Conservation (phyloP, 2,113 vertebrate species). For the Mohoua ochrocephala region DNA sequence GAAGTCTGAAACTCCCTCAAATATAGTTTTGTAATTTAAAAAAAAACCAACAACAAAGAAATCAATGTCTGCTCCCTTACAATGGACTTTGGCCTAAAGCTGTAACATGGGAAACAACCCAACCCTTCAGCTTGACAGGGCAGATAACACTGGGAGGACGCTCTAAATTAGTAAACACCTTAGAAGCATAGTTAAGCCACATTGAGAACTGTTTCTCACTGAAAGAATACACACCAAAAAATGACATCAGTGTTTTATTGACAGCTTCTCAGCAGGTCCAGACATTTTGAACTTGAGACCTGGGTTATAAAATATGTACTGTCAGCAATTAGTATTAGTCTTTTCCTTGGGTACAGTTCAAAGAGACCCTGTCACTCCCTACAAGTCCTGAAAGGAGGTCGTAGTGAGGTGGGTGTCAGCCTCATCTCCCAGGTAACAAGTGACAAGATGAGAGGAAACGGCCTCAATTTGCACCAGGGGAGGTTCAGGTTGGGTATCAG, state of each 20-base stretch:
- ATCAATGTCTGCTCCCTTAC: not conserved
- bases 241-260: not conserved
- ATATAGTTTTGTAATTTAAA: not conserved
- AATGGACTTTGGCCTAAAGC: not conserved
- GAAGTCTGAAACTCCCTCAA: not conserved
- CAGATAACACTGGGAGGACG: not conserved
- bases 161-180: not conserved
- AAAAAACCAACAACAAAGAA: not conserved
- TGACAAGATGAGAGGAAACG: not conserved
- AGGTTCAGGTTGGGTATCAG: not conserved
- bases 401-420: not conserved
- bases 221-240: slow-evolving; percentile 1
- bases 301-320: not conserved
- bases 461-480: not conserved
- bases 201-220: not conserved
- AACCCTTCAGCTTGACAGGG: not conserved
- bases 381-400: not conserved
- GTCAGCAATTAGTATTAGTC: not conserved
- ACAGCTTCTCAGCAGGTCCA: not conserved
- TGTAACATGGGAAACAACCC: not conserved
- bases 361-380: not conserved
- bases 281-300: not conserved
- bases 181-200: not conserved
- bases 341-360: not conserved
- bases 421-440: not conserved